A percentile compares a stretch with the other conserved stretches of the same genome.
These are phyloP conservation scores for Sisyra nigra DNA, from an alignment of 2,888 invertebrate species.

Conservation along the genomic window DNA sequence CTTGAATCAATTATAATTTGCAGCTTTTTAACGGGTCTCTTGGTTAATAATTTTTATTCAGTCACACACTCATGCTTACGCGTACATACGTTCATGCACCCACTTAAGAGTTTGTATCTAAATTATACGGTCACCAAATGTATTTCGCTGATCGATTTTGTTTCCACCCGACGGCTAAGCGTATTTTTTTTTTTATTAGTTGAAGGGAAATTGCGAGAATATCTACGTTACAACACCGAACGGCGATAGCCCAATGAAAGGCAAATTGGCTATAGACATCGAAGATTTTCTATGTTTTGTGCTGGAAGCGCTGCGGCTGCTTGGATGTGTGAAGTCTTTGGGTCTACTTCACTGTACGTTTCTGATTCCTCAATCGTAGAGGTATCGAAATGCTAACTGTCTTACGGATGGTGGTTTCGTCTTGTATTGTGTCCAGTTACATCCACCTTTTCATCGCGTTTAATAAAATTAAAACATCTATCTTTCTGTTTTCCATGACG, in stretches of 20 bases:
- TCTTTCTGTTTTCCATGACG: constrained; percentile 1
- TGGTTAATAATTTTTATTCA: no score
- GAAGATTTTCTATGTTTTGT: not conserved
- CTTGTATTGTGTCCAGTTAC: constrained; percentile 4
- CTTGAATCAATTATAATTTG: no score
- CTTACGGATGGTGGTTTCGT: not conserved
- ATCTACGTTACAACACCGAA: constrained; percentile 2
- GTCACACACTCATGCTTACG: no score
- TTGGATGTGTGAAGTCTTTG: no score
- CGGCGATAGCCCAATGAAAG: not conserved
- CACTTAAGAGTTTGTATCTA: no score
- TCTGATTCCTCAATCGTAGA: not conserved
- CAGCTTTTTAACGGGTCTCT: no score
- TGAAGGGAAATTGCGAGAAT: not conserved
- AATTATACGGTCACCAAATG: no score
- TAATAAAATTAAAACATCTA: constrained; percentile 4
- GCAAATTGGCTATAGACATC: not conserved
- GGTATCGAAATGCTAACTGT: not conserved
- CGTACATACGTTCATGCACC: no score
- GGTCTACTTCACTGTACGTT: not conserved
- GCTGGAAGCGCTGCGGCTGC: not conserved
- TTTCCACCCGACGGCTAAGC: constrained; percentile 5
- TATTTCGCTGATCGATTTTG: no score
- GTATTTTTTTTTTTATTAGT: constrained; percentile 2
- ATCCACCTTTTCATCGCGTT: constrained; percentile 4